Conservation (phyloP, 1,140 invertebrate genomes). For the Neotoxoptera formosana region DNA sequence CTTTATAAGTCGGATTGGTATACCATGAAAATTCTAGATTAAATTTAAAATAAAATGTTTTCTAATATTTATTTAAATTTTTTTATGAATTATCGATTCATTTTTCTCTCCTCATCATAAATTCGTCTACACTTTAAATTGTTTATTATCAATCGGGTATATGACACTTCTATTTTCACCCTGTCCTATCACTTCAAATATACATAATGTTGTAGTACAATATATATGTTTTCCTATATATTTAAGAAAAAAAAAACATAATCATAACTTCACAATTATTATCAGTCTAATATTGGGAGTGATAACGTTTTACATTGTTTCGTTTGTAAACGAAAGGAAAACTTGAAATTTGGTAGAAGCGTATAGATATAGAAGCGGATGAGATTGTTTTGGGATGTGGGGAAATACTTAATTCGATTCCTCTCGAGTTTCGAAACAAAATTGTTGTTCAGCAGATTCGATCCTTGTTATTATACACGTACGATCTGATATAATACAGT, state of each 20-base stretch:
- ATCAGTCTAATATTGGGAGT: background rate
- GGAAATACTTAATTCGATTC: conserved; percentile 1
- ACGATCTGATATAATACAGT: background rate
- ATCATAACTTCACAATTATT: background rate
- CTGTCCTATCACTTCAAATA: background rate
- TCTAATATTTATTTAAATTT: background rate
- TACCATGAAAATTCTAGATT: background rate
- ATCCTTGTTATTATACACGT: background rate
- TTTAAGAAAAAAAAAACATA: background rate
- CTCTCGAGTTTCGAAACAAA: background rate
- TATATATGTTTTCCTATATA: too few relatives aligned
- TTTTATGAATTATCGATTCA: background rate
- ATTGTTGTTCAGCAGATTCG: background rate
- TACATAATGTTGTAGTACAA: too few relatives aligned
- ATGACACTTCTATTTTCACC: background rate
- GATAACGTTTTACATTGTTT: background rate
- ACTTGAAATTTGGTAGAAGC: background rate
- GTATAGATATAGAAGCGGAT: background rate
- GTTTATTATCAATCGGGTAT: background rate
- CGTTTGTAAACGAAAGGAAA: background rate
- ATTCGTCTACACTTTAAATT: background rate
- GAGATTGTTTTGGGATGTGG: background rate
- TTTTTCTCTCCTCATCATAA: background rate
- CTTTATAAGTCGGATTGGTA: background rate
- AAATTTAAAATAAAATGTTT: background rate